These are phyloP conservation scores for Montipora cactus DNA, from an alignment of 64 coral and sea anemone genomes.

Conservation along the genomic window DNA sequence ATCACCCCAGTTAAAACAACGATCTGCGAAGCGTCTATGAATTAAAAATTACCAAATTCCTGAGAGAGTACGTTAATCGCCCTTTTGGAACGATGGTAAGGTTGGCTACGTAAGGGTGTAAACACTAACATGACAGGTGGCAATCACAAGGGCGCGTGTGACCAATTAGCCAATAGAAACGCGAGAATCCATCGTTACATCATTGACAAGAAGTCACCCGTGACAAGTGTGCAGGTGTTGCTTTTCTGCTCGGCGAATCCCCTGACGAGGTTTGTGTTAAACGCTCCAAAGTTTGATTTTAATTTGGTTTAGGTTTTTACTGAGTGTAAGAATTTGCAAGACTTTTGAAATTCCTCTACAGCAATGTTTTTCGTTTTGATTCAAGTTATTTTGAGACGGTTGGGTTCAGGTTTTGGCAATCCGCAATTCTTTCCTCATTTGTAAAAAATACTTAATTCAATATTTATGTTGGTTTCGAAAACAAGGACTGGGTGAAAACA, in stretches of 20 bases:
- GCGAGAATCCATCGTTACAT: slow-evolving; percentile 13
- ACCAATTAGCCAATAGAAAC: not conserved
- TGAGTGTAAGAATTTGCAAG: not conserved
- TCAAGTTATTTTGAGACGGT: not conserved
- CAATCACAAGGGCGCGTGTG: slow-evolving; percentile 10
- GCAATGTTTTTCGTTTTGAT: not conserved
- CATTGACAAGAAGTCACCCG: slow-evolving; percentile 51
- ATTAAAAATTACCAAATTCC: slow-evolving; percentile 90
- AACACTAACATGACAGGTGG: slow-evolving; percentile 53
- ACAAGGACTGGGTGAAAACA: slow-evolving; percentile 33
- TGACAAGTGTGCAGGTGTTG: slow-evolving; percentile 27
- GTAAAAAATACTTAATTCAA: slow-evolving; percentile 40
- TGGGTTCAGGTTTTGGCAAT: not conserved
- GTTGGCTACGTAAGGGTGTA: slow-evolving; percentile 46
- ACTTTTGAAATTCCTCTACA: not conserved
- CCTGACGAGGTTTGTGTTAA: not conserved
- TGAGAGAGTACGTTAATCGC: slow-evolving; percentile 69
- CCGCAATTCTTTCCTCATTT: slow-evolving; percentile 55
- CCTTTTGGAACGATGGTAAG: slow-evolving; percentile 65
- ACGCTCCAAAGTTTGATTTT: not conserved
- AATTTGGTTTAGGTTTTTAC: not conserved
- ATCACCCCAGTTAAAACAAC: slow-evolving; percentile 58
- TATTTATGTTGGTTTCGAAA: slow-evolving; percentile 55
- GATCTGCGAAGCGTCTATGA: slow-evolving; percentile 76
- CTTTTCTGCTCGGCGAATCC: not conserved